Conservation (phyloP, 92 coral and sea anemone species). For the Meandrina meandrites region DNA sequence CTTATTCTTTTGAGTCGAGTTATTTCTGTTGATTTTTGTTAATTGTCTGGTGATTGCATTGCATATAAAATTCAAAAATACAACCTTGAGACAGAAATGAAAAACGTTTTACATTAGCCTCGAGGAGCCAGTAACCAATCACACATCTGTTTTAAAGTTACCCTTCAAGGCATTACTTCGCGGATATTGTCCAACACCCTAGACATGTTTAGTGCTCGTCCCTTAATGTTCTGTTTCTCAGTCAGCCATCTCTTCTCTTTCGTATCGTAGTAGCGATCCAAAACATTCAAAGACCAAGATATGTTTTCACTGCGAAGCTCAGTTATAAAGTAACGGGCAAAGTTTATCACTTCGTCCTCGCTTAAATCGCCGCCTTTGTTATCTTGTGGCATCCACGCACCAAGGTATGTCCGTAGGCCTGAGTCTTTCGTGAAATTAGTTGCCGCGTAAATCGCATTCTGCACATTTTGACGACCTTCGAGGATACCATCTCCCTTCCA, state of each 20-base stretch:
- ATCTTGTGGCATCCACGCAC: conserved; percentile 77
- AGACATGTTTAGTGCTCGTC: conserved; percentile 41
- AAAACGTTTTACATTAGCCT: too few species aligned
- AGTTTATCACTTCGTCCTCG: conserved; percentile 46
- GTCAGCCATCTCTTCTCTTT: conserved; percentile 46
- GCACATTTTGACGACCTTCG: conserved; percentile 33
- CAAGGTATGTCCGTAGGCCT: conserved; percentile 50
- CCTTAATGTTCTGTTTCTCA: conserved; percentile 29
- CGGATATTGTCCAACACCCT: conserved; percentile 55
- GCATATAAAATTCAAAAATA: too few species aligned
- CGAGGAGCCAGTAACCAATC: not conserved
- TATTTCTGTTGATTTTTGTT: too few species aligned
- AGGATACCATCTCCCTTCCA: conserved; percentile 59
- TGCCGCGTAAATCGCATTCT: conserved; percentile 40
- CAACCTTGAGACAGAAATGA: too few species aligned
- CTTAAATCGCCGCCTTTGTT: not conserved
- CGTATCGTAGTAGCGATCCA: conserved; percentile 70
- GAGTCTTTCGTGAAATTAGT: conserved; percentile 24
- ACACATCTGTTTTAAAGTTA: too few species aligned
- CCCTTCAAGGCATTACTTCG: conserved; percentile 42
- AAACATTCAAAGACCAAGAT: conserved; percentile 70
- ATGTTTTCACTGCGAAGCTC: conserved; percentile 25
- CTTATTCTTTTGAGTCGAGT: too few species aligned
- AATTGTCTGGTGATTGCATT: too few species aligned
- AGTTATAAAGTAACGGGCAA: conserved; percentile 56